Conservation (phyloP, 2,888 invertebrate species). For the Drosophila kanekoi region DNA sequence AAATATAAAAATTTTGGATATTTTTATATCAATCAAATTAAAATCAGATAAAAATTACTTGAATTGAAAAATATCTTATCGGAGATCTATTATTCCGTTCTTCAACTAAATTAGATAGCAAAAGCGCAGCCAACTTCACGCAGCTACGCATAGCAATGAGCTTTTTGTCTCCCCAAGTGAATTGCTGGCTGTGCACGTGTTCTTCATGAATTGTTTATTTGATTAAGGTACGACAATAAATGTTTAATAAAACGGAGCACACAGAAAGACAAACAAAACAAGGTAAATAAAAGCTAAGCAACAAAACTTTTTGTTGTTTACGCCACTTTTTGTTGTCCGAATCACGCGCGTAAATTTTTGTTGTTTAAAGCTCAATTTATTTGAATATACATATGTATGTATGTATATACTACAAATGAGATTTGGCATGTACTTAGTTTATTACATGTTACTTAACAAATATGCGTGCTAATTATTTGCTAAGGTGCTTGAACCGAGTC, state of each 20-base stretch:
- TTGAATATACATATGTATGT: not conserved
- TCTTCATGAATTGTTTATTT: slow-evolving; percentile 25
- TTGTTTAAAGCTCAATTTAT: not conserved
- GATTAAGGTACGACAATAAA: slow-evolving; percentile 20
- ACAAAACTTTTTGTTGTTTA: slow-evolving; percentile 5
- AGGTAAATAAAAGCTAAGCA: slow-evolving; percentile 18
- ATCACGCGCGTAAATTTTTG: slow-evolving; percentile 15
- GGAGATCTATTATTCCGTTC: too few relatives aligned
- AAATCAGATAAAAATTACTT: too few relatives aligned
- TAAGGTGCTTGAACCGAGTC: slow-evolving; percentile 43
- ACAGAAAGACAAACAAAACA: slow-evolving; percentile 7
- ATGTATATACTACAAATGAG: not conserved
- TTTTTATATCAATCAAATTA: too few relatives aligned
- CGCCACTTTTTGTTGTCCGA: not conserved
- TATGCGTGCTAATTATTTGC: slow-evolving; percentile 36
- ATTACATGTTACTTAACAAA: slow-evolving; percentile 16
- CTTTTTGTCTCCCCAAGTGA: slow-evolving; percentile 5
- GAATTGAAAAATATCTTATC: too few relatives aligned
- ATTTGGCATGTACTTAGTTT: slow-evolving; percentile 13
- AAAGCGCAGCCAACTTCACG: slow-evolving; percentile 1
- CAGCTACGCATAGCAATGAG: not conserved
- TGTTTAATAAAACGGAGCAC: slow-evolving; percentile 20
- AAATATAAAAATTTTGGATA: too few relatives aligned
- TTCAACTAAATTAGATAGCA: too few relatives aligned
- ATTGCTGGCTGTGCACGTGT: slow-evolving; percentile 14